Evolutionary conservation across 2,113 vertebrate species (phyloP).

Genomic region (Microtus oregoni): DNA sequence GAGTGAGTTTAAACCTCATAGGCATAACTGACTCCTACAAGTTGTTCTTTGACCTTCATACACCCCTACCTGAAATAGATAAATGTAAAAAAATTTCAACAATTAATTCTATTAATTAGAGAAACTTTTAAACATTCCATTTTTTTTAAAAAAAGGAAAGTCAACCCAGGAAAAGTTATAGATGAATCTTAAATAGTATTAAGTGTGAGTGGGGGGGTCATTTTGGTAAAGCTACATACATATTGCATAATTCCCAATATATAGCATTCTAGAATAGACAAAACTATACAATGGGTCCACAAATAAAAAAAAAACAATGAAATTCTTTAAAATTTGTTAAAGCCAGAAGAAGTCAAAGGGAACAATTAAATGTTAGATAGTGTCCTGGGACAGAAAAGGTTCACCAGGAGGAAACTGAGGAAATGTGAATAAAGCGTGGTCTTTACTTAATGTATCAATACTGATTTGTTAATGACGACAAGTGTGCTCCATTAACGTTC

Average conservation of each 20-base stretch:
- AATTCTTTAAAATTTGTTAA: slow-evolving; percentile 51
- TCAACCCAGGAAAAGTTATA: slow-evolving; percentile 39
- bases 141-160: background rate
- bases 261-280: slow-evolving; percentile 48
- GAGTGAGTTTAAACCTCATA: background rate
- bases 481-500: slow-evolving; percentile 34
- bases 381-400: slow-evolving; percentile 33
- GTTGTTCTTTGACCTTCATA: background rate
- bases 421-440: background rate
- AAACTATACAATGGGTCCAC: slow-evolving; percentile 18
- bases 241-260: slow-evolving; percentile 18
- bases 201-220: background rate
- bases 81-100: background rate
- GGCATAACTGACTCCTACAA: background rate
- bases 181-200: slow-evolving; percentile 26
- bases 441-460: slow-evolving; percentile 35
- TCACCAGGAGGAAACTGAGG: slow-evolving; percentile 6
- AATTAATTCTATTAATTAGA: slow-evolving; percentile 46
- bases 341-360: slow-evolving; percentile 29
- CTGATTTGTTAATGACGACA: slow-evolving; percentile 20
- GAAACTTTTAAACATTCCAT: background rate
- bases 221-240: slow-evolving; percentile 12
- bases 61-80: background rate
- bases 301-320: slow-evolving; percentile 47
- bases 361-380: background rate